Conservation (phyloP, 2,113 vertebrate genomes). For the Anoura caudifer region DNA sequence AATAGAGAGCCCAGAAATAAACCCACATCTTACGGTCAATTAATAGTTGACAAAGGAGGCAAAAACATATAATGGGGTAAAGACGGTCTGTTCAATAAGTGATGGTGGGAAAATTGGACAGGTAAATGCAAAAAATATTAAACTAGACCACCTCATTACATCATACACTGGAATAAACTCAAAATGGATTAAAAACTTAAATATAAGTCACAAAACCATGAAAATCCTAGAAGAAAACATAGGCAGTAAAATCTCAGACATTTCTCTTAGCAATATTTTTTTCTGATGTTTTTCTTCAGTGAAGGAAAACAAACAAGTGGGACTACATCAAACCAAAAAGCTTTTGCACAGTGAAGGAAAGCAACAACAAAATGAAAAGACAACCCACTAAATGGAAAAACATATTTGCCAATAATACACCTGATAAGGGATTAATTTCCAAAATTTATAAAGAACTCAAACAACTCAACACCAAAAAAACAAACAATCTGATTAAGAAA, state of each 20-base stretch:
- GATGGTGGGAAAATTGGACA: not conserved
- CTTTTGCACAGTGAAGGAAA: not conserved
- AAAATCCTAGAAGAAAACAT: not conserved
- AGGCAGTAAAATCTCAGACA: not conserved
- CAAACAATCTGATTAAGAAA: not conserved
- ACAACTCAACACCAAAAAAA: not conserved
- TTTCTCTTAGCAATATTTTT: not conserved
- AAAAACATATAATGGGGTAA: not conserved
- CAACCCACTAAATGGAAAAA: not conserved
- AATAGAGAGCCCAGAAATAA: not conserved
- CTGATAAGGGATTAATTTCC: not conserved
- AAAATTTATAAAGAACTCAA: not conserved
- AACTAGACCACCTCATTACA: not conserved
- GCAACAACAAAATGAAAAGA: not conserved
- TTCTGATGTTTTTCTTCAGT: not conserved
- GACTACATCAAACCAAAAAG: not conserved
- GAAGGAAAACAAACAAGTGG: not conserved
- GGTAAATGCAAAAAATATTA: not conserved
- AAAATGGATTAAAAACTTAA: not conserved
- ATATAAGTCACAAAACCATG: not conserved
- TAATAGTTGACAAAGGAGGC: not conserved
- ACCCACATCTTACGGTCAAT: not conserved
- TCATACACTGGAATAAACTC: not conserved
- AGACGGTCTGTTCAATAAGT: not conserved
- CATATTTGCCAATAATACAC: not conserved